Evolutionary conservation across 2,797 vertebrate genomes (phyloP).

Genomic region (Philypnodon macrostomus): DNA sequence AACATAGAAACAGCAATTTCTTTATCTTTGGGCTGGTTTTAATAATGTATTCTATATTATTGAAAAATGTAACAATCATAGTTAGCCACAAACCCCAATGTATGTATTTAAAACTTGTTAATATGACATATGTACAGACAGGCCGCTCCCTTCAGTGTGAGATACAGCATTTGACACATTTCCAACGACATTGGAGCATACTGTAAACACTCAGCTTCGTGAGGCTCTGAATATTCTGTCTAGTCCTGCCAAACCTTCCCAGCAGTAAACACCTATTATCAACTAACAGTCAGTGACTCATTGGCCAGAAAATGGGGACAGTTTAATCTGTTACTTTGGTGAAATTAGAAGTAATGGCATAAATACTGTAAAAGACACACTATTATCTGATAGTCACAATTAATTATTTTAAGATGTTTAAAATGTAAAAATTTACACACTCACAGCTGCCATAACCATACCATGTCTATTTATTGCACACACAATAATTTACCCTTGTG

Average conservation of each 20-base stretch:
- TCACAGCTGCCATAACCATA: no score
- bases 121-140: neutral
- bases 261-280: conserved; percentile 26
- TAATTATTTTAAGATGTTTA: neutral
- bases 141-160: neutral
- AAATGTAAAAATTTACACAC: no score
- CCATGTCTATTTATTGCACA: no score
- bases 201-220: conserved; percentile 17
- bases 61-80: no score
- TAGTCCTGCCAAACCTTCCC: conserved; percentile 21
- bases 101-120: no score
- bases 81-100: no score
- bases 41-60: no score
- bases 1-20: conserved; percentile 32
- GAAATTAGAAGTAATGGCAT: neutral
- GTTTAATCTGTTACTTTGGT: neutral
- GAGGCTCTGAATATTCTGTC: conserved; percentile 1
- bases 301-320: conserved; percentile 6
- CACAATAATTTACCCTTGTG: no score
- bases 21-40: no score
- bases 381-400: neutral
- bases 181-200: conserved; percentile 12
- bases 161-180: conserved; percentile 12
- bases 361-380: conserved; percentile 4
- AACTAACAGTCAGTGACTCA: conserved; percentile 32